These are phyloP conservation scores for Lycia hirtaria DNA, from an alignment of 2,888 invertebrate genomes.

Conservation along the genomic window DNA sequence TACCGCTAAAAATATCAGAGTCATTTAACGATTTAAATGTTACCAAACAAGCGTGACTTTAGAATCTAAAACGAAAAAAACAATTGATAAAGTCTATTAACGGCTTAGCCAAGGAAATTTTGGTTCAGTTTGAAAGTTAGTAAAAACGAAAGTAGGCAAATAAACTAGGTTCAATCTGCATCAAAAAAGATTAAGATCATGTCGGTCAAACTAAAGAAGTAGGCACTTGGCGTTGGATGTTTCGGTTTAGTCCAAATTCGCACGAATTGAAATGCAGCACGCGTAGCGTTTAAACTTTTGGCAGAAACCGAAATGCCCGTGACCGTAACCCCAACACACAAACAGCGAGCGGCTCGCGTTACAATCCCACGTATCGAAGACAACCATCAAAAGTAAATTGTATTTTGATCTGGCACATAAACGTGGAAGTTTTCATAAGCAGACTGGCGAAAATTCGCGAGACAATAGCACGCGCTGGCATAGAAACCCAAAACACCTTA, in stretches of 20 bases:
- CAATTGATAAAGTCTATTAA: too few relatives aligned
- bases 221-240: slow-evolving; percentile 50
- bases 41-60: too few relatives aligned
- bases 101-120: too few relatives aligned
- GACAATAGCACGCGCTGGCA: slow-evolving; percentile 64
- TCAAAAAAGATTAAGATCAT: slow-evolving; percentile 51
- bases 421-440: slow-evolving; percentile 71
- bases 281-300: slow-evolving; percentile 62
- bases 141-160: slow-evolving; percentile 1
- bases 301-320: slow-evolving; percentile 60
- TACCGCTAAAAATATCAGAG: neutral
- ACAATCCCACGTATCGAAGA: slow-evolving; percentile 71
- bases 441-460: slow-evolving; percentile 59
- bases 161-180: slow-evolving; percentile 26
- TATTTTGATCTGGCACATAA: slow-evolving; percentile 74
- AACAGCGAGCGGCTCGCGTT: slow-evolving; percentile 58
- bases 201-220: slow-evolving; percentile 54
- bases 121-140: neutral
- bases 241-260: slow-evolving; percentile 53
- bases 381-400: slow-evolving; percentile 75
- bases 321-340: slow-evolving; percentile 66
- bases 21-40: neutral
- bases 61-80: too few relatives aligned
- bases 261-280: slow-evolving; percentile 55
- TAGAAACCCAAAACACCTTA: slow-evolving; percentile 60